Conservation (phyloP, 2,888 invertebrate species). For the Dioctria rufipes region DNA sequence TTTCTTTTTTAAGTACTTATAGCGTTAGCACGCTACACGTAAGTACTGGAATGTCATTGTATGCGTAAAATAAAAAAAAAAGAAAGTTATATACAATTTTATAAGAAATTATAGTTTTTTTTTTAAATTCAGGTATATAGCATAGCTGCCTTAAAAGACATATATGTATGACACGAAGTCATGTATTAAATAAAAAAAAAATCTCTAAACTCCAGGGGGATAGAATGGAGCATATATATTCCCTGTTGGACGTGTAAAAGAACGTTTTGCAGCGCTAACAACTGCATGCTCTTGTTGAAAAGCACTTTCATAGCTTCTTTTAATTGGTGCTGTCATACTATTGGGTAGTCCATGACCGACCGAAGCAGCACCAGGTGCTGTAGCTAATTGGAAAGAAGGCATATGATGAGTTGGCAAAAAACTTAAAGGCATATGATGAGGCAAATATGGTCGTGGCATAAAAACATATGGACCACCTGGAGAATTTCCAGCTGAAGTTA, state of each 20-base stretch:
- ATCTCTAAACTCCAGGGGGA: slow-evolving; percentile 55
- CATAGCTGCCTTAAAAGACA: slow-evolving; percentile 33
- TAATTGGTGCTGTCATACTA: slow-evolving; percentile 71
- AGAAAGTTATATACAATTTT: not conserved
- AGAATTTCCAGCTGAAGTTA: slow-evolving; percentile 64
- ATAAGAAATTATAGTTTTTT: not conserved
- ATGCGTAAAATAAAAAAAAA: not conserved
- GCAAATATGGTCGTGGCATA: slow-evolving; percentile 58
- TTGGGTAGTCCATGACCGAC: slow-evolving; percentile 46
- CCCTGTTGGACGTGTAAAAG: slow-evolving; percentile 65
- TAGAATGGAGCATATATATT: slow-evolving; percentile 58
- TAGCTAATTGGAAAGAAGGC: slow-evolving; percentile 14
- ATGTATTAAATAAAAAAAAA: not conserved
- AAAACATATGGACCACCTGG: slow-evolving; percentile 63
- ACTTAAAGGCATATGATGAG: slow-evolving; percentile 53
- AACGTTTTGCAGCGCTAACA: slow-evolving; percentile 68
- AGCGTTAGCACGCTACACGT: not conserved
- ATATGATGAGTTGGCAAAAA: slow-evolving; percentile 53
- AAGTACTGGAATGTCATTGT: slow-evolving; percentile 52
- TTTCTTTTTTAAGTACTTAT: slow-evolving; percentile 25
- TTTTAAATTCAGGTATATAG: slow-evolving; percentile 20
- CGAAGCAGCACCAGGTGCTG: slow-evolving; percentile 36
- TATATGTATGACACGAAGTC: not conserved
- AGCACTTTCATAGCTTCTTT: slow-evolving; percentile 82
- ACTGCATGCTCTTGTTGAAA: slow-evolving; percentile 74